Evolutionary conservation across 1,140 invertebrate genomes (phyloP), one percentile per base, ranked within the genome.

Genomic region (Pentalonia nigronervosa): DNA sequence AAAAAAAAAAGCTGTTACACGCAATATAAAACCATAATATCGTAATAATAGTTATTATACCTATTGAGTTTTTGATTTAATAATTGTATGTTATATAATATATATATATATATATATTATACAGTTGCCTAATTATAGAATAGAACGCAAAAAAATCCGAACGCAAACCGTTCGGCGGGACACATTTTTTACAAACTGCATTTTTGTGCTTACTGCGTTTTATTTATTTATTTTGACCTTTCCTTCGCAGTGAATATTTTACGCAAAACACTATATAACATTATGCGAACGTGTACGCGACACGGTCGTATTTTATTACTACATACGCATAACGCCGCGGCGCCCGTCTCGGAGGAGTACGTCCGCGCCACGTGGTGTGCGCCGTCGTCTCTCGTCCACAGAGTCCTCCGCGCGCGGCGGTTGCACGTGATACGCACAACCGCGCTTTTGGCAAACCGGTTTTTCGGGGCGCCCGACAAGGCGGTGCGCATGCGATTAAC

Each of bases 391-490:
- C 21, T 23, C 21, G 81, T 83, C 81, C 81, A n/a, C n/a, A n/a
- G n/a, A n/a, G n/a, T n/a, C n/a, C n/a, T n/a, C n/a, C n/a, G n/a
- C n/a, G n/a, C n/a, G n/a, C n/a, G n/a, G 23, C 7, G 60, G 60
- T 83, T 81, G 7, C 81, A 83, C 81, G 81, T 36, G 81, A 36
- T 83, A 83, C 34, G 81, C 81, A 83, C 81, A 83, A 83, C 81
- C 81, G 1, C 3, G n/a, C 7, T 83, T 87, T 87, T 47, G 86
- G 47, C 21, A 30, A 90, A 90, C 88, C 88, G 56, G 88, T 90
- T 90, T 90, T 56, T 56, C 48, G 17, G 56, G n/a, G n/a, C 56
- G 20, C 34, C 45, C 50, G 20, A 34, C 50, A 30, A 20, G n/a
- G 45, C 56, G 34, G 20, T 34, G 21, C 11, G 20, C 88, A 90